These are phyloP conservation scores for Benitochromis conjunctus DNA, from an alignment of 2,113 vertebrate genomes.

Conservation along the genomic window DNA sequence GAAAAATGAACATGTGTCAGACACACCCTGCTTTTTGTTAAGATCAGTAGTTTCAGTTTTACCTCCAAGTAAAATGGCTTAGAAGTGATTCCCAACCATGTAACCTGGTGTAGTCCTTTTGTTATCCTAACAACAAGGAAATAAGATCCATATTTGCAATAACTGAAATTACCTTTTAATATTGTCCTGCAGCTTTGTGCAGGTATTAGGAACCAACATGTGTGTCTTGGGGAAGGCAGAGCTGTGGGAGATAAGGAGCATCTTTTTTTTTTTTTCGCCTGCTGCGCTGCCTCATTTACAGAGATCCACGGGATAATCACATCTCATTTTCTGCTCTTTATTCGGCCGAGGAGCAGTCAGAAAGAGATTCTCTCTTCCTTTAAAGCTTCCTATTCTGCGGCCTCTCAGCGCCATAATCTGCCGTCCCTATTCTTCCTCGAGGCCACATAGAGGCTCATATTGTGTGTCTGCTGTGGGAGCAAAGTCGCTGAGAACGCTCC, in stretches of 20 bases:
- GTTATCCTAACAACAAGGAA: neutral
- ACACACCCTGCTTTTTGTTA: fast-evolving
- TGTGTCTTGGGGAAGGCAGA: neutral
- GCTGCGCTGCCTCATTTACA: constrained; percentile 17
- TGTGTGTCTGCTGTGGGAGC: constrained; percentile 68
- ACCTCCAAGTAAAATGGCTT: neutral
- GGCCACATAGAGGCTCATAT: constrained; percentile 57
- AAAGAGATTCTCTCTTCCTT: constrained; percentile 39
- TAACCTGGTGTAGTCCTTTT: neutral
- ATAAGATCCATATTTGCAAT: neutral
- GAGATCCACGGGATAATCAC: constrained; percentile 23
- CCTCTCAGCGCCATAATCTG: constrained; percentile 66
- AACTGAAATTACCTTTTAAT: neutral
- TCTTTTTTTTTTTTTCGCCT: neutral
- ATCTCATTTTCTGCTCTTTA: constrained; percentile 51
- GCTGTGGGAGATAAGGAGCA: constrained; percentile 16
- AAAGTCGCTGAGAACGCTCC: constrained; percentile 42
- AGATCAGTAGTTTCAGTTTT: neutral
- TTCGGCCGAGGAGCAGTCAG: neutral
- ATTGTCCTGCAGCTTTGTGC: neutral
- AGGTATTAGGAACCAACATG: neutral
- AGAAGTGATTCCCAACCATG: neutral
- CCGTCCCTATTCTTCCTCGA: constrained; percentile 12
- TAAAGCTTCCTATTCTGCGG: constrained; percentile 44
- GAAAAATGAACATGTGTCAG: neutral